These are phyloP conservation scores for Acipenser ruthenus DNA, from an alignment of 2,797 vertebrate genomes.

Conservation along the genomic window DNA sequence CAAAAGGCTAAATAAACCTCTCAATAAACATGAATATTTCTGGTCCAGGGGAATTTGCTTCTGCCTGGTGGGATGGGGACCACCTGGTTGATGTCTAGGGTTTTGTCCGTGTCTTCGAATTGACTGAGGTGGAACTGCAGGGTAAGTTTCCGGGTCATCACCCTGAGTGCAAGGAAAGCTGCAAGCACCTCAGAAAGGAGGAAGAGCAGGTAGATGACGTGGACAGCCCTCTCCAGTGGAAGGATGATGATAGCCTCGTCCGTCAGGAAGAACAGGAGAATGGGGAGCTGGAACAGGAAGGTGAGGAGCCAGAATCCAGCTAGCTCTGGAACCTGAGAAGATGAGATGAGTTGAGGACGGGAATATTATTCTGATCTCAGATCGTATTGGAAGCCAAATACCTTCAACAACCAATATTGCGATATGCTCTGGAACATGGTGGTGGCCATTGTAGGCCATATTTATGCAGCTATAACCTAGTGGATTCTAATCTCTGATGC, in stretches of 20 bases:
- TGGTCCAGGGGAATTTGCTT: slow-evolving; percentile 35
- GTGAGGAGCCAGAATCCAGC: slow-evolving; percentile 78
- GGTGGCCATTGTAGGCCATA: too few relatives aligned
- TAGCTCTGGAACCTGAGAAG: slow-evolving; percentile 71
- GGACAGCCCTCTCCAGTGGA: slow-evolving; percentile 64
- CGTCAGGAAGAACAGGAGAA: slow-evolving; percentile 74
- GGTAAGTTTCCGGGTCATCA: slow-evolving; percentile 65
- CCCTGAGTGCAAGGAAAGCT: slow-evolving; percentile 57
- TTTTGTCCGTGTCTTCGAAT: slow-evolving; percentile 40
- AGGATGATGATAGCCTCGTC: slow-evolving; percentile 60
- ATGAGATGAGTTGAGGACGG: not conserved
- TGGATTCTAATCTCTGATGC: too few relatives aligned
- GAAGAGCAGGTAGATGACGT: slow-evolving; percentile 62
- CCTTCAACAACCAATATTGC: too few relatives aligned
- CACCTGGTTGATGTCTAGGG: slow-evolving; percentile 33
- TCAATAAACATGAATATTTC: slow-evolving; percentile 20
- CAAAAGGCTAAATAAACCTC: not conserved
- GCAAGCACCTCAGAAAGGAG: slow-evolving; percentile 53
- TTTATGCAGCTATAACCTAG: too few relatives aligned
- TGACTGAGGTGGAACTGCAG: slow-evolving; percentile 66
- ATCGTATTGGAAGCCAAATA: too few relatives aligned
- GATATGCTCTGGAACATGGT: too few relatives aligned
- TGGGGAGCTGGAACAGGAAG: slow-evolving; percentile 70
- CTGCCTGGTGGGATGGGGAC: slow-evolving; percentile 36
- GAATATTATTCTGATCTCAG: too few relatives aligned